These are phyloP conservation scores for Araneus ventricosus DNA, from an alignment of 1,140 invertebrate genomes.

Conservation along the genomic window DNA sequence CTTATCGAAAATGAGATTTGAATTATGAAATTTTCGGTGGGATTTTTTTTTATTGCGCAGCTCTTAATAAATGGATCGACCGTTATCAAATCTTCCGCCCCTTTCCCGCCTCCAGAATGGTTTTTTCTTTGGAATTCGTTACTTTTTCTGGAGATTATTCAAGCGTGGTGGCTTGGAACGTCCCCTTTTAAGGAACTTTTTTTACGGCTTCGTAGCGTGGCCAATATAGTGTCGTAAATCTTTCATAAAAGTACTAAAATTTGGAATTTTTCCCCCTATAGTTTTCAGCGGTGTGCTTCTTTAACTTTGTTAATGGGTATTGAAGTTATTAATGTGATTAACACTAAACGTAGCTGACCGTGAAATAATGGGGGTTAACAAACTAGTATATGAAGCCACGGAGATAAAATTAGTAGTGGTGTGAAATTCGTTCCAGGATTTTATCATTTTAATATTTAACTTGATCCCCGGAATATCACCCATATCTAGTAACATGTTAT, in stretches of 20 bases:
- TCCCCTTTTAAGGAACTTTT: background rate
- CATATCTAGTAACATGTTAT: too few species aligned
- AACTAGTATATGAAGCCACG: too few species aligned
- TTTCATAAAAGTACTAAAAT: background rate
- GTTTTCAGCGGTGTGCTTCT: too few species aligned
- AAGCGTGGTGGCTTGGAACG: background rate
- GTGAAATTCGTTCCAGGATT: too few species aligned
- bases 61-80: slow-evolving; percentile 16
- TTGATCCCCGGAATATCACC: too few species aligned
- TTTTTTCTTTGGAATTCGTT: background rate
- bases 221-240: background rate
- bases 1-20: slow-evolving; percentile 56
- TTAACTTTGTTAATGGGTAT: too few species aligned
- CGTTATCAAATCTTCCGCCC: slow-evolving; percentile 2
- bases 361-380: too few species aligned
- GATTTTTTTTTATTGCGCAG: background rate
- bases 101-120: background rate
- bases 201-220: background rate
- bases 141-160: slow-evolving; percentile 25
- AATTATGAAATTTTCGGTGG: slow-evolving; percentile 50
- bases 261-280: too few species aligned
- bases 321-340: too few species aligned
- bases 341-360: too few species aligned
- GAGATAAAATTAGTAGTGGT: too few species aligned
- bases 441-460: too few species aligned